Evolutionary conservation across 2,113 vertebrate genomes (phyloP), one percentile per base, ranked within the genome.

Genomic region (Pterocles gutturalis): DNA sequence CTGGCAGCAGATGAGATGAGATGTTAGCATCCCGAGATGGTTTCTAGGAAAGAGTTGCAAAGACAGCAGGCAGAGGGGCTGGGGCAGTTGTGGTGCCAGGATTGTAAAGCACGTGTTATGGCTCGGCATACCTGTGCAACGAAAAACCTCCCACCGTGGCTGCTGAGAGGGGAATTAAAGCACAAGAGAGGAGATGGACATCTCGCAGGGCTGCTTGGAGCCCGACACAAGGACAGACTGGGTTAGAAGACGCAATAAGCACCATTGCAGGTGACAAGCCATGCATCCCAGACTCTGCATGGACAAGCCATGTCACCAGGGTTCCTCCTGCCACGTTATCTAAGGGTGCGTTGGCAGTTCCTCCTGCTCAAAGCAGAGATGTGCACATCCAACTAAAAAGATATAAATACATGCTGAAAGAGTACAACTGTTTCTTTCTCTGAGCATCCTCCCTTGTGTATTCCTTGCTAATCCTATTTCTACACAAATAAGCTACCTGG

Each of bases 151-250:
- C 51, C 3, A 6, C 20, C 61, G 73, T 0, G 26, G 31, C 22
- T 20, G 31, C 64, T 41, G 79, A 31, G 62, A 28, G 29, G 49
- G 84, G 34, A 72, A 54, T 19, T 18, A 5, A 36, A 29, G 70
- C 5, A 1, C 2, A 1, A 65, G 20, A 58, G 75, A 69, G n/a
- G 0, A 2, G 65, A 10, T 22, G 7, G 45, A 26, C 29, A 18
- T n/a, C 45, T 55, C 51, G 28, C 28, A 13, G 38, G 1, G 34
- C 20, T 34, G 43, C 6, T 2, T 24, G 54, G 70, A 73, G 66
- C 41, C 33, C 55, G 14, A 24, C 22, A 29, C 1, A 72, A 48
- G 8, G 64, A 38, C 48, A 28, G 48, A 20, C 34, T 62, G n/a
- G 24, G 5, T 5, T 13, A 20, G 2, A 16, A 53, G 80, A 31